Percentiles rank a stretch among this genome's conserved stretches.
phyloP scores from a whole-genome alignment of 2,888 invertebrate genomes.

The Metallyticus violacea region DNA sequence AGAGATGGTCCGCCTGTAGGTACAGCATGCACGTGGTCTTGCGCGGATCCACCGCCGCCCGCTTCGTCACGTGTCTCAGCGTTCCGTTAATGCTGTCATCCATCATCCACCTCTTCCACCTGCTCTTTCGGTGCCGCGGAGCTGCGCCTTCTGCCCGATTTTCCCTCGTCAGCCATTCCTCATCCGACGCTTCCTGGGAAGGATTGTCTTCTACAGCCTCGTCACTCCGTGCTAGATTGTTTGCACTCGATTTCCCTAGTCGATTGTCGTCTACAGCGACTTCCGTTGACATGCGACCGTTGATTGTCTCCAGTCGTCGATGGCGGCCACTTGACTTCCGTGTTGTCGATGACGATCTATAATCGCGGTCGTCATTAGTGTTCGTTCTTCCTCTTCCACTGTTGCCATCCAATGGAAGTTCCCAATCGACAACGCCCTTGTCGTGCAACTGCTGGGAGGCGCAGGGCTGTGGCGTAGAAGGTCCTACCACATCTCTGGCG shows the following conservation, averaged over 20 bases:
- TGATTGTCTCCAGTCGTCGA: background rate
- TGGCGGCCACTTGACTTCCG: conserved; percentile 8
- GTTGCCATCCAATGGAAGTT: conserved; percentile 18
- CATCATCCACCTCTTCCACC: conserved; percentile 65
- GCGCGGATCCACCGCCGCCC: conserved; percentile 74
- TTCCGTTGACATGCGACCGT: too few relatives aligned
- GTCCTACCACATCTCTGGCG: conserved; percentile 67
- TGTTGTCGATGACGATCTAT: too few relatives aligned
- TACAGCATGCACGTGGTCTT: conserved; percentile 94
- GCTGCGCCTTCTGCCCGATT: background rate
- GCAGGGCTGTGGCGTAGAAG: conserved; percentile 50
- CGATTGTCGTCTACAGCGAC: too few relatives aligned
- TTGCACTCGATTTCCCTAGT: too few relatives aligned
- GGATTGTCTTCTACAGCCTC: too few relatives aligned
- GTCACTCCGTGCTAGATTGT: too few relatives aligned
- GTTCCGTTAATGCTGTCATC: conserved; percentile 53
- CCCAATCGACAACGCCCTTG: background rate
- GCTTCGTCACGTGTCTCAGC: conserved; percentile 47
- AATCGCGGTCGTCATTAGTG: conserved; percentile 23
- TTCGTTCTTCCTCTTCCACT: background rate
- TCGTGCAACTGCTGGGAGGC: conserved; percentile 61
- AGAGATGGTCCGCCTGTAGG: conserved; percentile 93
- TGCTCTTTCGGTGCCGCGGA: conserved; percentile 28
- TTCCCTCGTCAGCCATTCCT: too few relatives aligned
- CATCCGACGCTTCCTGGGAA: background rate